Base-by-base conservation (phyloP, 2,888 invertebrate genomes). In the Eilema depressum region DNA sequence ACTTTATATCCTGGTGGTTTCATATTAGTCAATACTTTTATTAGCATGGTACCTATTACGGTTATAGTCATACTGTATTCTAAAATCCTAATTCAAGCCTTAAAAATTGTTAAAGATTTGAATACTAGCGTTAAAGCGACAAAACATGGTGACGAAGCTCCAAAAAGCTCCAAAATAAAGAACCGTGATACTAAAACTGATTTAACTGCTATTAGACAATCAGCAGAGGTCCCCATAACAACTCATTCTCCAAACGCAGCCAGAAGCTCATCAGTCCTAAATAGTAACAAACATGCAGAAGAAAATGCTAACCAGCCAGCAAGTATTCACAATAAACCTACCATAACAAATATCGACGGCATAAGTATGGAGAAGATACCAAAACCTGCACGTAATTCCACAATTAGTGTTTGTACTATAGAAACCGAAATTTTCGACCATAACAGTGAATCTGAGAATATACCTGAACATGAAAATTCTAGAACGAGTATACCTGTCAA, bases 11-110 rank as follows among this genome's bases (percentile, higher is more conserved):
- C 97, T 17, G 95, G 94, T 41, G 84, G 90, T 53, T 84, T 97
- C 56, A 92, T 97, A 71, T 80, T 96, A 33, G 82, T 96, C 37
- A 96, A 96, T 64, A 95, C 96, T 1, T 77, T 95, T 11, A 80
- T 96, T 14, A 96, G 96, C 70, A 86, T 95, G 0, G 83, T 96
- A 65, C 96, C 97, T 5, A 89, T 95, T 2, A 61, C 86, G 28
- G 80, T 91, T 5, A 93, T 94, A n/a, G 86, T 86, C 2, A 88
- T 96, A 0, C 88, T 97, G 12, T 97, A 97, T 78, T 92, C 95
- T 1, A 96, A 96, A 8, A 97, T 97, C 73, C 88, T 97, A 76
- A 91, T 96, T 68, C 92, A 93, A 78, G 97, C 97, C 2, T 84
- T 97, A 62, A 94, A 91, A 79, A 96, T 94, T 62, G 89, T 91